Conservation (phyloP, 1,140 invertebrate genomes). For the Campoletis sonorensis region DNA sequence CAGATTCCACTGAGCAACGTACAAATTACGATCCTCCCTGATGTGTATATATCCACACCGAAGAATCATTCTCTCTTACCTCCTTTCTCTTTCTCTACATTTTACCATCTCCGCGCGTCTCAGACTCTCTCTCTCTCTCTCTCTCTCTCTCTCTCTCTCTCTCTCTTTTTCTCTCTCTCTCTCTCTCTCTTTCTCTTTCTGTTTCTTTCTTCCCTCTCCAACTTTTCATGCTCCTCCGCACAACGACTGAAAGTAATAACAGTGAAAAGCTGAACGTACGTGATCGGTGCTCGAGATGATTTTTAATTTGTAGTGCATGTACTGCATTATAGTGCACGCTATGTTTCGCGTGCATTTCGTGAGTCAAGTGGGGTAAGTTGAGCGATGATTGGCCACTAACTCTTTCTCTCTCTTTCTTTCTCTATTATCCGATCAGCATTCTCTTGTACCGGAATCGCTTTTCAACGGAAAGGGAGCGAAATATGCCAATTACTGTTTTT, state of each 20-base stretch:
- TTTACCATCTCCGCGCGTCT: background rate
- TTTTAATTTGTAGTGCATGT: constrained; percentile 57
- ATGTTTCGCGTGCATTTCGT: background rate
- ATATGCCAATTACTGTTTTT: constrained; percentile 5
- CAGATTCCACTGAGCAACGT: constrained; percentile 54
- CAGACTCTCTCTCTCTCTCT: background rate
- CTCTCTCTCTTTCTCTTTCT: constrained; percentile 4
- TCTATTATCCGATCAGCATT: background rate
- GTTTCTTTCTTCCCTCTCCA: constrained; percentile 23
- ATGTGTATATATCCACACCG: constrained; percentile 19
- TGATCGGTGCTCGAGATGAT: constrained; percentile 69
- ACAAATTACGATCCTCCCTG: constrained; percentile 66
- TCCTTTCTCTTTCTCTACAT: too few species aligned
- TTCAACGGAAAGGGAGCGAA: background rate
- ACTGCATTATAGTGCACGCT: constrained; percentile 1
- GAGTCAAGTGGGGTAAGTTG: background rate
- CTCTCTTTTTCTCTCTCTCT: background rate
- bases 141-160: background rate
- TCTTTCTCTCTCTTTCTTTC: background rate
- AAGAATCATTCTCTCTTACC: background rate
- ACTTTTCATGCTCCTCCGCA: constrained; percentile 39
- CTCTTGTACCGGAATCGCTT: background rate
- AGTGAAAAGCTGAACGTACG: constrained; percentile 69
- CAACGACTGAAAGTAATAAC: constrained; percentile 72
- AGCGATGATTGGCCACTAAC: background rate